phyloP scores from a whole-genome alignment of 2,888 invertebrate genomes.

The Cantharis rustica region DNA sequence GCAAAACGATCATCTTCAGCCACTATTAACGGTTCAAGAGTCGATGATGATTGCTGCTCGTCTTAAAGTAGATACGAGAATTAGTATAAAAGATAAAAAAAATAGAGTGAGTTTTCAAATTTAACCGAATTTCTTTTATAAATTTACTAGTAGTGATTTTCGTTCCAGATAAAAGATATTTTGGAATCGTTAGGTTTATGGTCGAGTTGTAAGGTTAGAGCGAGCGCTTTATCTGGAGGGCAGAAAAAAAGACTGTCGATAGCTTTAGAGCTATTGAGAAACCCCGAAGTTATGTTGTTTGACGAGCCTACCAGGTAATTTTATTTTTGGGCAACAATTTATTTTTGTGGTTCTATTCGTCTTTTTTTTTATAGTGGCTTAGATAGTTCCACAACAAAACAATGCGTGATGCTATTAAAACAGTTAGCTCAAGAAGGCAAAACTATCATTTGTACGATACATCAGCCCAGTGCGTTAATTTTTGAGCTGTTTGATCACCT shows the following conservation, averaged over 20 bases:
- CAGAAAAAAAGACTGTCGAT: conserved; percentile 89
- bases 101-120: conserved; percentile 62
- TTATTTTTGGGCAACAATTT: background rate
- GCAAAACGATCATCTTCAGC: conserved; percentile 83
- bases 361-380: conserved; percentile 66
- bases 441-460: conserved; percentile 87
- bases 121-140: background rate
- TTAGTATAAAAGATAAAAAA: conserved; percentile 66
- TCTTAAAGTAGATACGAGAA: conserved; percentile 76
- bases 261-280: conserved; percentile 87
- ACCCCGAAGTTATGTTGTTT: conserved; percentile 91
- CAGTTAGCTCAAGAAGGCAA: conserved; percentile 81
- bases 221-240: conserved; percentile 81
- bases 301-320: conserved; percentile 93
- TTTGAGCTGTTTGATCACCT: conserved; percentile 89
- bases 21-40: conserved; percentile 82
- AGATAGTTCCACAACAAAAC: conserved; percentile 82
- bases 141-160: conserved; percentile 20
- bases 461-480: conserved; percentile 86
- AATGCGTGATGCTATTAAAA: conserved; percentile 79
- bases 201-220: conserved; percentile 68
- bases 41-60: conserved; percentile 86
- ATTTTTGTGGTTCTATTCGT: background rate
- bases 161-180: conserved; percentile 76
- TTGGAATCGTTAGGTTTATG: conserved; percentile 76